phyloP scores from a whole-genome alignment of 2,113 vertebrate species.

The Scytalopus superciliaris region DNA sequence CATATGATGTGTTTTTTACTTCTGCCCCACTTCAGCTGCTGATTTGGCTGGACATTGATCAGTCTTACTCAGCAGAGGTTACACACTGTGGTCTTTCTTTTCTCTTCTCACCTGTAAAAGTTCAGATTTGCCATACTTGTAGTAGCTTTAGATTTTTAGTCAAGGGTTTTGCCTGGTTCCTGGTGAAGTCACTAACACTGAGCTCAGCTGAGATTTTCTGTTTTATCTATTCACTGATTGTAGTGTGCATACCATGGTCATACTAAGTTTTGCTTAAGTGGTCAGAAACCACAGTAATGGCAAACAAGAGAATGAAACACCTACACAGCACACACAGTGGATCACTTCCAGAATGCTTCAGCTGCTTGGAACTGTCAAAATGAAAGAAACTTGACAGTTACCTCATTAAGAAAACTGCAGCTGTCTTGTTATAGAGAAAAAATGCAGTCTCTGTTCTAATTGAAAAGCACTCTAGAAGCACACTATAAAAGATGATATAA shows the following conservation, averaged over 20 bases:
- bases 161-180: background rate
- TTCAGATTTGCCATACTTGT: background rate
- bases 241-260: background rate
- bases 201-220: background rate
- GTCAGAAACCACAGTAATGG: background rate
- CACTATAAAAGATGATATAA: background rate
- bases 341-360: background rate
- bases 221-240: background rate
- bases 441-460: background rate
- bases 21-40: background rate
- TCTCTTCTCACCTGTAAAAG: background rate
- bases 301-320: background rate
- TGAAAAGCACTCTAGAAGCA: background rate
- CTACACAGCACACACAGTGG: background rate
- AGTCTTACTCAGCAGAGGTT: background rate
- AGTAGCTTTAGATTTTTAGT: background rate
- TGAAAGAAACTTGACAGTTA: background rate
- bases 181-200: background rate
- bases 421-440: background rate
- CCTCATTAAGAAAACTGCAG: background rate
- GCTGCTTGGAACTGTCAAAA: background rate
- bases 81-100: background rate
- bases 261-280: rapidly evolving
- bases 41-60: background rate
- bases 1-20: background rate